These are phyloP conservation scores for Jordanella pulchra DNA, from an alignment of 2,797 vertebrate genomes.

Conservation along the genomic window DNA sequence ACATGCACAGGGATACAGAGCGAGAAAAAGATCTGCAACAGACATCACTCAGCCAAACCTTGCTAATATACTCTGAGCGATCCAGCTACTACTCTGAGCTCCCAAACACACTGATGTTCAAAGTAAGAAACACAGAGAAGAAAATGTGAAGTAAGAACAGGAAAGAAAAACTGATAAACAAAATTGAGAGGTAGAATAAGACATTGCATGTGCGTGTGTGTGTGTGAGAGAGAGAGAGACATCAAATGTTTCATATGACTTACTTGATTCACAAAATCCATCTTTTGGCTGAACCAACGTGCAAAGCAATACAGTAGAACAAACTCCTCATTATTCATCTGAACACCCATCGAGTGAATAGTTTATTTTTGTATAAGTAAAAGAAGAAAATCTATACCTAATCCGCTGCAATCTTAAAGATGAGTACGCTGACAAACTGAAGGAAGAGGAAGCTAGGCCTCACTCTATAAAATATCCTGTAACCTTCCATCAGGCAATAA, in stretches of 20 bases:
- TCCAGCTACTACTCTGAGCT: constrained; percentile 29
- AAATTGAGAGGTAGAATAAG: constrained; percentile 18
- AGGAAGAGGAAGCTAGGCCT: constrained; percentile 8
- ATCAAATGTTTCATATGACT: constrained; percentile 36
- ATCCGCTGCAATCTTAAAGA: constrained; percentile 34
- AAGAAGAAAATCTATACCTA: constrained; percentile 36
- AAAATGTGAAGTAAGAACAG: constrained; percentile 27
- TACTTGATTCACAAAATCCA: constrained; percentile 9
- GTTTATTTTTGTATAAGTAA: constrained; percentile 17
- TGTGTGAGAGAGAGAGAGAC: constrained; percentile 15
- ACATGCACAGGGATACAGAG: background rate
- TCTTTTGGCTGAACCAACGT: constrained; percentile 31
- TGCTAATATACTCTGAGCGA: constrained; percentile 33
- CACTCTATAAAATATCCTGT: constrained; percentile 33
- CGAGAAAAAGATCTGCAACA: constrained; percentile 14
- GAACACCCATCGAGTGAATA: constrained; percentile 23
- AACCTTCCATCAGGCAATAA: constrained; percentile 38
- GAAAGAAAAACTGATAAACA: constrained; percentile 19
- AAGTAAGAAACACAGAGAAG: constrained; percentile 16
- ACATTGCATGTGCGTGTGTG: constrained; percentile 15
- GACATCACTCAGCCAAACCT: constrained; percentile 41
- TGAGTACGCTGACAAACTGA: constrained; percentile 31
- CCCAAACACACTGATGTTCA: constrained; percentile 34
- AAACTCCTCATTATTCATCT: background rate
- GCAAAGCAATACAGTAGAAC: constrained; percentile 48